These are phyloP conservation scores for Phaethon lepturus DNA, from an alignment of 2,113 vertebrate species.

Conservation along the genomic window DNA sequence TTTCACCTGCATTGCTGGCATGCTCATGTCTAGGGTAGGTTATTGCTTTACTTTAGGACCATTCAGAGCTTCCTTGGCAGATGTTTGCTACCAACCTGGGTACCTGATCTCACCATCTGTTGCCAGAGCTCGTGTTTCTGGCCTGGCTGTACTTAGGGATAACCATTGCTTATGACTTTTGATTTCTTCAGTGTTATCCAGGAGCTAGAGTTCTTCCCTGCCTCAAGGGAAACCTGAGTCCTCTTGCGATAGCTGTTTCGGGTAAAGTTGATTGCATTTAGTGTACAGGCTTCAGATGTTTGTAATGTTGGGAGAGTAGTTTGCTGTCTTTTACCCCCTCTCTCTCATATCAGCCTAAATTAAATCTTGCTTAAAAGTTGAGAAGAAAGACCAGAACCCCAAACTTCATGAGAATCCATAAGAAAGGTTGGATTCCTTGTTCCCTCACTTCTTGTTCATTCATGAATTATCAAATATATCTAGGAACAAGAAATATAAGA, in stretches of 20 bases:
- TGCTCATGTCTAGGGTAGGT: rapidly evolving
- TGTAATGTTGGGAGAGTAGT: background rate
- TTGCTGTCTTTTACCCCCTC: background rate
- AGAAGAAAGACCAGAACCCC: background rate
- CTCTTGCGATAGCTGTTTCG: background rate
- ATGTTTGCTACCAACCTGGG: background rate
- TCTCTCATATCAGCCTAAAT: background rate
- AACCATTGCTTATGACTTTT: background rate
- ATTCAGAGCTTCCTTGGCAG: background rate
- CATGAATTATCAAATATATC: background rate
- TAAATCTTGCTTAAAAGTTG: background rate
- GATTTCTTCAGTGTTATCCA: background rate
- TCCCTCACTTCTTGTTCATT: background rate
- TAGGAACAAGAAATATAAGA: background rate
- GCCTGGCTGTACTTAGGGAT: rapidly evolving
- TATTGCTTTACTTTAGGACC: background rate
- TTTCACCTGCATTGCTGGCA: rapidly evolving
- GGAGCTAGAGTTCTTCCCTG: background rate
- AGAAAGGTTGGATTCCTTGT: background rate
- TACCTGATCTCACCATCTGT: rapidly evolving
- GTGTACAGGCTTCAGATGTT: background rate
- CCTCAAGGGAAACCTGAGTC: background rate
- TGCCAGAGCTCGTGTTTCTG: background rate
- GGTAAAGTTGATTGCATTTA: background rate
- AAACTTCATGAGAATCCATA: background rate